These are phyloP conservation scores for Rhynchomys soricoides DNA, from an alignment of 2,113 vertebrate genomes.

Conservation along the genomic window DNA sequence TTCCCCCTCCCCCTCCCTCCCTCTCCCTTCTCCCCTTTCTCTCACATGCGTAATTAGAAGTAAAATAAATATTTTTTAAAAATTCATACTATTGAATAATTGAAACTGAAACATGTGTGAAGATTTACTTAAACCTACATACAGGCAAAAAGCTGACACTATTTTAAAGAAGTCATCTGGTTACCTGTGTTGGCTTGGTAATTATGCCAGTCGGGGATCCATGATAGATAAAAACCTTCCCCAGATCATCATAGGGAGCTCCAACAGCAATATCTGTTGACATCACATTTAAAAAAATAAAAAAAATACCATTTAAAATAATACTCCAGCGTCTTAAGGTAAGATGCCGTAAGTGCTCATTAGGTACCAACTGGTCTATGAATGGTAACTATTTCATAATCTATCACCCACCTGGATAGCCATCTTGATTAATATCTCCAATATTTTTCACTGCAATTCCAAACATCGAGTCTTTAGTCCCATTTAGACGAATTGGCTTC, in stretches of 20 bases:
- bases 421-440: slow-evolving; percentile 96
- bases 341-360: background rate
- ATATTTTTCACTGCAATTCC: slow-evolving; percentile 95
- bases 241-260: slow-evolving; percentile 92
- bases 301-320: slow-evolving; percentile 56
- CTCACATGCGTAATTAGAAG: background rate
- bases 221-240: slow-evolving; percentile 96
- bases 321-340: background rate
- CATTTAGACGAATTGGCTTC: slow-evolving; percentile 91
- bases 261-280: slow-evolving; percentile 95
- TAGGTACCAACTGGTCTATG: background rate
- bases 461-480: slow-evolving; percentile 97
- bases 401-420: slow-evolving; percentile 89
- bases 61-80: background rate
- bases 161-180: background rate
- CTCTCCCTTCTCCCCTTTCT: too few relatives aligned
- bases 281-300: slow-evolving; percentile 51
- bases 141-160: slow-evolving; percentile 5
- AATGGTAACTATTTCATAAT: background rate
- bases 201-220: slow-evolving; percentile 92
- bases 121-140: slow-evolving; percentile 30
- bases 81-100: slow-evolving; percentile 3
- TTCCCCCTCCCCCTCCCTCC: too few relatives aligned
- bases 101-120: slow-evolving; percentile 1
- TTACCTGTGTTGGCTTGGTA: slow-evolving; percentile 93